phyloP scores from a whole-genome alignment of 2,113 vertebrate genomes.

The Triplophysa rosa region DNA sequence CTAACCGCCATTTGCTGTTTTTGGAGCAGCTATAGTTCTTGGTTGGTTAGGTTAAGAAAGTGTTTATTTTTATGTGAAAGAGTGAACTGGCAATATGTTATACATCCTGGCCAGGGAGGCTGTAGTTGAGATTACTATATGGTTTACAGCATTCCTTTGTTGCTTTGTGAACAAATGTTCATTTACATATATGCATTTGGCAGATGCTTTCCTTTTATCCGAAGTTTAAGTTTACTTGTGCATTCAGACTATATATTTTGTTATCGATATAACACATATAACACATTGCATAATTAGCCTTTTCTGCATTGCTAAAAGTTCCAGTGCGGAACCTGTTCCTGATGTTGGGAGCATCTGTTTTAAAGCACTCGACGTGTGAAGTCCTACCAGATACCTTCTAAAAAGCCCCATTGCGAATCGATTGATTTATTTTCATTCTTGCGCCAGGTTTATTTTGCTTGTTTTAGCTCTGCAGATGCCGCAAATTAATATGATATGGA shows the following conservation, averaged over 20 bases:
- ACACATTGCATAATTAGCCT: constrained; percentile 9
- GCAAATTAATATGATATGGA: constrained; percentile 17
- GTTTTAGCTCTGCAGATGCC: constrained; percentile 17
- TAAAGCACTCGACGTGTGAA: not conserved
- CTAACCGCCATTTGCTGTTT: constrained; percentile 34
- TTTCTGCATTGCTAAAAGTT: constrained; percentile 11
- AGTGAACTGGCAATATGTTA: constrained; percentile 21
- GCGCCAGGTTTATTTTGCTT: constrained; percentile 10
- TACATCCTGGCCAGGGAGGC: constrained; percentile 12
- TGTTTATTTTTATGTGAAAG: constrained; percentile 47
- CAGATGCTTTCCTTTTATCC: not conserved
- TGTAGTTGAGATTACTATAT: not conserved
- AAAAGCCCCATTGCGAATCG: constrained; percentile 8
- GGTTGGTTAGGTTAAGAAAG: constrained; percentile 23
- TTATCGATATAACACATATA: too few relatives aligned
- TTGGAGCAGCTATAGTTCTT: constrained; percentile 21
- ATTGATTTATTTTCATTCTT: constrained; percentile 20
- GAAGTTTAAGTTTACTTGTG: too few relatives aligned
- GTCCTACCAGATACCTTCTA: constrained; percentile 10
- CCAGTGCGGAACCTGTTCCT: not conserved
- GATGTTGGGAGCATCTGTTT: constrained; percentile 8
- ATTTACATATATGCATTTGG: not conserved
- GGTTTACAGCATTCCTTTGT: not conserved
- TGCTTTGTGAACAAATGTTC: not conserved
- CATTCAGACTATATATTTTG: too few relatives aligned